phyloP scores from a whole-genome alignment of 2,113 vertebrate genomes.

The Oryzias celebensis region DNA sequence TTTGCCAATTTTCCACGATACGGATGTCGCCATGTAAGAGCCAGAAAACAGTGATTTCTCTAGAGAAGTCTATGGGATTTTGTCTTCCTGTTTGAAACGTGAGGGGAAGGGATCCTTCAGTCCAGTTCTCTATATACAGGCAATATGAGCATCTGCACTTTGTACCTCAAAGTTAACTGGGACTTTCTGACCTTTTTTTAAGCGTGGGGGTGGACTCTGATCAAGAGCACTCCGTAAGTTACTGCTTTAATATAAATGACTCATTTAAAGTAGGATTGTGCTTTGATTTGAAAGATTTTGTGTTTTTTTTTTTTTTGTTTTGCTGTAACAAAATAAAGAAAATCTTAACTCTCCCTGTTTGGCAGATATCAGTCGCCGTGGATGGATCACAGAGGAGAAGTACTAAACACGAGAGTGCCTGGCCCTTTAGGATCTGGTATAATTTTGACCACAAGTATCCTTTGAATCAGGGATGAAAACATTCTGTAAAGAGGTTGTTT shows the following conservation, averaged over 20 bases:
- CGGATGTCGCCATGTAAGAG: background rate
- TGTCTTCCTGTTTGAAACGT: too few relatives aligned
- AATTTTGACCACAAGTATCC: constrained; percentile 99
- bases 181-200: constrained; percentile 3
- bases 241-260: background rate
- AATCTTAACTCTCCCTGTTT: background rate
- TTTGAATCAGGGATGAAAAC: constrained; percentile 11
- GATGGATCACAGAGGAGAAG: constrained; percentile 85
- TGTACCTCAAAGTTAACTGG: background rate
- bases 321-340: too few relatives aligned
- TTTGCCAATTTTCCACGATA: too few relatives aligned
- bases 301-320: background rate
- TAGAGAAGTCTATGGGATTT: too few relatives aligned
- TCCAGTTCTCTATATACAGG: too few relatives aligned
- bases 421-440: constrained; percentile 97
- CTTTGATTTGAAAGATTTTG: background rate
- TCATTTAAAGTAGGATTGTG: background rate
- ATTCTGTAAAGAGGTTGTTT: background rate
- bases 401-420: constrained; percentile 91
- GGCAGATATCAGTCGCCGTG: constrained; percentile 60
- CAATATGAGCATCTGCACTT: background rate
- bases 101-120: too few relatives aligned
- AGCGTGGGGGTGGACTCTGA: constrained; percentile 96
- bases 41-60: too few relatives aligned
- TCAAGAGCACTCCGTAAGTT: constrained; percentile 86